Evolutionary conservation across 2,113 vertebrate species (phyloP), one percentile per base, ranked within the genome.

Genomic region (Toxostoma redivivum): DNA sequence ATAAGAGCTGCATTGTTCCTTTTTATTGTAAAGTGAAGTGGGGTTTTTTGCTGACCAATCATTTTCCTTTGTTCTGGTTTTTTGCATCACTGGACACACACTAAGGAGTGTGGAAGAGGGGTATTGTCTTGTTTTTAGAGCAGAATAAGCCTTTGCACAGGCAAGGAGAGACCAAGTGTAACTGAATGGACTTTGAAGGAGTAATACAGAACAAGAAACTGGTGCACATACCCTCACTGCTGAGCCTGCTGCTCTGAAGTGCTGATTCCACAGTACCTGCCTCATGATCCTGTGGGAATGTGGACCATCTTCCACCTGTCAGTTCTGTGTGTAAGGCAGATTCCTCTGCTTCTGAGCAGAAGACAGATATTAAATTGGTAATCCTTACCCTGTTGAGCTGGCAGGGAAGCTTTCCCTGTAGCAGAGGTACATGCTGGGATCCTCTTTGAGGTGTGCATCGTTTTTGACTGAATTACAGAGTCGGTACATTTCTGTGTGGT

Each of bases 1-100:
- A 74, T 23, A 90, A 92, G 51, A 94, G 44, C 73, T 90, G 70
- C 50, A 17, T 92, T 95, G 76, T 97, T 88, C n/a, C 35, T 67
- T 94, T 86, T 42, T 77, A 17, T 57, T 81, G 45, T 38, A 71
- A 86, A 78, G 21, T 18, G 8, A 37, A 54, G 23, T 51, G 27
- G 28, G 7, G 2, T 56, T 93, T 94, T 84, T 90, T 71, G 91
- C 90, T 95, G 91, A 94, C 42, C 15, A 58, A 4, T 62, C 15
- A 9, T 64, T 90, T 97, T 79, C 54, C 50, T 35, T 92, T 87
- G 28, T 90, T 72, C 28, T 42, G 78, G 21, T 22, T 35, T 86
- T 69, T 83, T 65, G 64, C 65, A 54, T 91, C 64, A 20, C 28
- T 80, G 78, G 48, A 83, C 20, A 6, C 45, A 47, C 4, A 2